These are phyloP conservation scores for Ormia ochracea DNA, from an alignment of 2,888 invertebrate genomes.

Conservation along the genomic window DNA sequence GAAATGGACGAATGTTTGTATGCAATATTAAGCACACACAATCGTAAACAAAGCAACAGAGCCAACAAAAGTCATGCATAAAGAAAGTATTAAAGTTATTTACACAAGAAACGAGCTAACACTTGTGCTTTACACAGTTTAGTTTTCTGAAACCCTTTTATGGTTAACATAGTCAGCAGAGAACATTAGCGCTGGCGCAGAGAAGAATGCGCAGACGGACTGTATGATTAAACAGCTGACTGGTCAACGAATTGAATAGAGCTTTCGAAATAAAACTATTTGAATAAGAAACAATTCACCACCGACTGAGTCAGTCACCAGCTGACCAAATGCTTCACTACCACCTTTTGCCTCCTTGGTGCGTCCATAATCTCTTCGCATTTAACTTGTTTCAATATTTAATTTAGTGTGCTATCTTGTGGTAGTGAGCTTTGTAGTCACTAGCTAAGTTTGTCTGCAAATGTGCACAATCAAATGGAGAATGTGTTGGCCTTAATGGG, in stretches of 20 bases:
- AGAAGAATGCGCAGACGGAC: background rate
- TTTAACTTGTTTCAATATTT: conserved; percentile 15
- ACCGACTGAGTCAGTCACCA: background rate
- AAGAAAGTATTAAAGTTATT: conserved; percentile 42
- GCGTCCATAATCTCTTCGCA: conserved; percentile 44
- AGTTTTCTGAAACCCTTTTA: conserved; percentile 26
- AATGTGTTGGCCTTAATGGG: conserved; percentile 75
- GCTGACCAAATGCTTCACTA: conserved; percentile 11
- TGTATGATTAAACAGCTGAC: conserved; percentile 52
- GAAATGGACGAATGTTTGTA: background rate
- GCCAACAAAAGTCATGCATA: conserved; percentile 19
- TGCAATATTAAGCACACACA: conserved; percentile 9
- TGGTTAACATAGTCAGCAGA: background rate
- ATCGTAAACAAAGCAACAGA: conserved; percentile 1
- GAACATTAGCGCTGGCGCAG: conserved; percentile 16
- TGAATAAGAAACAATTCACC: conserved; percentile 29
- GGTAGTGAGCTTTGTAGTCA: background rate
- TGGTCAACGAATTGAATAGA: conserved; percentile 32
- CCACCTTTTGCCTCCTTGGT: conserved; percentile 47
- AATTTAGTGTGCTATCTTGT: background rate
- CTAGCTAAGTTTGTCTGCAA: background rate
- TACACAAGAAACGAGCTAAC: background rate
- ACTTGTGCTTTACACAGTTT: conserved; percentile 6
- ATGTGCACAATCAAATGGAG: conserved; percentile 50
- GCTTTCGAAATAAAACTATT: conserved; percentile 52